A percentile compares a stretch with the other conserved stretches of the same genome.
Conservation (phyloP, 2,113 vertebrate species). For the Stercorarius parasiticus region DNA sequence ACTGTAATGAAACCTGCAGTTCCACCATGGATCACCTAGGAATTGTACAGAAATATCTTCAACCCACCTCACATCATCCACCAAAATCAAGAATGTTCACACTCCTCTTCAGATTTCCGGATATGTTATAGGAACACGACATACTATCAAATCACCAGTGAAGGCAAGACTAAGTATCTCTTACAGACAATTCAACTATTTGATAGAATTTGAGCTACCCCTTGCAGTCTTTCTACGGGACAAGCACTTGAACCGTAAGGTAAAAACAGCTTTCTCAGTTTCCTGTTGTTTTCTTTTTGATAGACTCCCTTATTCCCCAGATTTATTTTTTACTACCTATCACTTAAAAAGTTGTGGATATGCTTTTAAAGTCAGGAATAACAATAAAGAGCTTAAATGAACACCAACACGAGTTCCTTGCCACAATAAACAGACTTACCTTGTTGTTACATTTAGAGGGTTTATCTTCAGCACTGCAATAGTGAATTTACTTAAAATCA, state of each 20-base stretch:
- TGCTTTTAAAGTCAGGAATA: neutral
- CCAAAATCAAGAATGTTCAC: neutral
- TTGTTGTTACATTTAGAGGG: neutral
- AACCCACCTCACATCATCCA: neutral
- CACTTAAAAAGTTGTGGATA: neutral
- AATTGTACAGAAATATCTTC: neutral
- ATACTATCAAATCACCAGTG: neutral
- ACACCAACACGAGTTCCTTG: neutral
- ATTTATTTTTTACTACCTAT: neutral
- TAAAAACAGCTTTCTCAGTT: neutral
- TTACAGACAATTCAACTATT: neutral
- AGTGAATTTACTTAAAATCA: neutral
- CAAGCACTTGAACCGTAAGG: neutral
- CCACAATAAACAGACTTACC: conserved; percentile 34
- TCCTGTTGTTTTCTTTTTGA: neutral
- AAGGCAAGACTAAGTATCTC: neutral
- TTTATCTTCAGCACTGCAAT: neutral
- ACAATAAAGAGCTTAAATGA: neutral
- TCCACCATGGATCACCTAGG: neutral
- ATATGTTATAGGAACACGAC: neutral
- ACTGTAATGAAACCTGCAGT: neutral
- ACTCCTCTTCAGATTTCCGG: neutral
- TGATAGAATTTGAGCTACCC: neutral
- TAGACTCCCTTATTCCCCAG: neutral
- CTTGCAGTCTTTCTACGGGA: neutral